Evolutionary conservation across 2,888 invertebrate species (phyloP).

Genomic region (Selenia dentaria): DNA sequence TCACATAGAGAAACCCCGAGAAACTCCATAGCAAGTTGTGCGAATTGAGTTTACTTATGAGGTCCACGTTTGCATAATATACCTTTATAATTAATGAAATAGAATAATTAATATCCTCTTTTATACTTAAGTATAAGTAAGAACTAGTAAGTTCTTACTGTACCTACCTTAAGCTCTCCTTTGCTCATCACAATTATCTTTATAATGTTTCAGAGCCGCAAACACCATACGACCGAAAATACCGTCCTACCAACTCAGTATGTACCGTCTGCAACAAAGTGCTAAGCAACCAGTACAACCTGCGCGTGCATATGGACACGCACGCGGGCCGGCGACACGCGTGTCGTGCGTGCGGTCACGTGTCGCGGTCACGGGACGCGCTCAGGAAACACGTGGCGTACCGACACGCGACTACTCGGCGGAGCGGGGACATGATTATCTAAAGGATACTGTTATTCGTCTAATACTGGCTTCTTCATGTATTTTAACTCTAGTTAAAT

Average conservation of each 20-base stretch:
- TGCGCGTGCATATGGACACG: conserved; percentile 95
- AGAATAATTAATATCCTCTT: too few relatives aligned
- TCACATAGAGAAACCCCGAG: too few relatives aligned
- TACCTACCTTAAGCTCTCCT: too few relatives aligned
- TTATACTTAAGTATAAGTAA: too few relatives aligned
- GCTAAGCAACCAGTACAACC: conserved; percentile 95
- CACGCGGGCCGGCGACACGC: conserved; percentile 95
- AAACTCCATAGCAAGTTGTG: too few relatives aligned
- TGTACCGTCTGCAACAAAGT: conserved; percentile 95
- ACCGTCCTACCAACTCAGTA: conserved; percentile 78
- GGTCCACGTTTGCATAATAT: too few relatives aligned
- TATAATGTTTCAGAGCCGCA: conserved; percentile 50
- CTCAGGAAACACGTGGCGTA: conserved; percentile 95
- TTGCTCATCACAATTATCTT: too few relatives aligned
- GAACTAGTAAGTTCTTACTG: too few relatives aligned
- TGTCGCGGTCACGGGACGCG: conserved; percentile 94
- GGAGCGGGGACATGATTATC: not conserved
- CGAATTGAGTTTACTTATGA: too few relatives aligned
- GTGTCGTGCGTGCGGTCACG: conserved; percentile 94
- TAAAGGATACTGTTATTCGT: not conserved
- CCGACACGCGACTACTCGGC: conserved; percentile 85
- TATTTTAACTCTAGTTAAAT: too few relatives aligned
- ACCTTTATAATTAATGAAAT: too few relatives aligned
- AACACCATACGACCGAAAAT: conserved; percentile 63
- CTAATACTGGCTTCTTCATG: not conserved